Base-by-base conservation (phyloP, 1,140 invertebrate species). In the Lethrus apterus region DNA sequence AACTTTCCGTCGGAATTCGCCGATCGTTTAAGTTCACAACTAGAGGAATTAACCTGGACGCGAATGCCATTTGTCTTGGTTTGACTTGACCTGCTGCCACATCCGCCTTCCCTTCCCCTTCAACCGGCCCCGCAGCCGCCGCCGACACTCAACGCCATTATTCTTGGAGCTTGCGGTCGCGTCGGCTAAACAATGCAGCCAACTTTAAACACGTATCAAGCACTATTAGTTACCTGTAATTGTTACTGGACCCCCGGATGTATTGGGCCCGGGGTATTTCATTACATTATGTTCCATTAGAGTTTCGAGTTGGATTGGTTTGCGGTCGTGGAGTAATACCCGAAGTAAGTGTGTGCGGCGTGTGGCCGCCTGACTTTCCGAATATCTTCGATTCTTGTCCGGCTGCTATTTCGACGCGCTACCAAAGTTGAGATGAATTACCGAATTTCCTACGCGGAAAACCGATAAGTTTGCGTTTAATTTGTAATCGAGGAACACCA, bases 41-140 rank as follows among this genome's bases (percentile, higher is more conserved):
- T 42, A 47, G 59, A 54, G 59, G 60, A 60, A 64, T 64, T 63
- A 64, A 64, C 62, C 62, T 60, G 59, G 59, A 60, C 54, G 50
- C 60, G 57, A 57, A 60, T 60, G 56, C 62, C 62, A 63, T 64
- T 64, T 63, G 62, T 64, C 62, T 63, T 63, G 62, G 62, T 64
- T 63, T 61, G 62, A 63, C 60, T 63, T 56, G 58, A 53, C 50
- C 56, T 51, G 46, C 38, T 29, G 24, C 31, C 34, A 11, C 31
- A 36, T 13, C 46, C 46, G 23, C 40, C 40, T 5, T 33, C 4
- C 13, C 5, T 13, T 13, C 4, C 9, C 31, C 31, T 14, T 13
- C 4, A 33, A 33, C 31, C 13, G 4, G 31, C 29, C 23, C 42
- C 29, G 29, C 42, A 20, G 20, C 19, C 42, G 18, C 17, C 33